Conservation (phyloP, 2,888 invertebrate species). For the Xestia sexstrigata region DNA sequence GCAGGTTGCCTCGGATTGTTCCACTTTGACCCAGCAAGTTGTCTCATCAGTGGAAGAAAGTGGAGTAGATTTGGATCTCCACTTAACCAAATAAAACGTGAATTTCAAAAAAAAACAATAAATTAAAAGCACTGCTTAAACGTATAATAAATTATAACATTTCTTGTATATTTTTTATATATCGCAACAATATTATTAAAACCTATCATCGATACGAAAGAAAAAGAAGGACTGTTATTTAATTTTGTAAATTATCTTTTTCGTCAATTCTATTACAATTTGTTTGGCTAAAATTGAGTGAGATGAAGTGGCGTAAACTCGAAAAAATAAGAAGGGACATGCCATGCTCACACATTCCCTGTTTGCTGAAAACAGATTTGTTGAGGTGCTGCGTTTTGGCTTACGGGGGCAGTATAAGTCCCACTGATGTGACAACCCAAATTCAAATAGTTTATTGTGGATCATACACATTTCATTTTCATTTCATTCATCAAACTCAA, state of each 20-base stretch:
- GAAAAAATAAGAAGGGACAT: no score
- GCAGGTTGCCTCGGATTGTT: conserved; percentile 8
- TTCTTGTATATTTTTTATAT: background rate
- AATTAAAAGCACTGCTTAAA: background rate
- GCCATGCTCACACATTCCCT: no score
- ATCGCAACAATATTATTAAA: background rate
- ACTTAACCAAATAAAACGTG: background rate
- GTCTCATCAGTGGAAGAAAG: background rate
- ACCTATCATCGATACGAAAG: background rate
- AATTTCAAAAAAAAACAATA: background rate
- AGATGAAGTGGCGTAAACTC: no score
- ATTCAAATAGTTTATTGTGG: no score
- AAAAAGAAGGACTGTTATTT: no score
- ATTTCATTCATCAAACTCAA: no score
- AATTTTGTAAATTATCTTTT: no score
- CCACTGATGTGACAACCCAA: background rate
- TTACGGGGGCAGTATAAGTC: background rate
- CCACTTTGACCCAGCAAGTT: background rate
- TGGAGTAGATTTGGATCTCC: background rate
- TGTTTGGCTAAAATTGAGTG: no score
- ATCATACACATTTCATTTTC: no score
- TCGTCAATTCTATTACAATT: no score
- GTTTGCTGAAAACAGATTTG: background rate
- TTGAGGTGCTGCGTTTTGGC: background rate
- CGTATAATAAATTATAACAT: background rate